These are phyloP conservation scores for Erebia palarica DNA, from an alignment of 2,888 invertebrate genomes.

Conservation along the genomic window DNA sequence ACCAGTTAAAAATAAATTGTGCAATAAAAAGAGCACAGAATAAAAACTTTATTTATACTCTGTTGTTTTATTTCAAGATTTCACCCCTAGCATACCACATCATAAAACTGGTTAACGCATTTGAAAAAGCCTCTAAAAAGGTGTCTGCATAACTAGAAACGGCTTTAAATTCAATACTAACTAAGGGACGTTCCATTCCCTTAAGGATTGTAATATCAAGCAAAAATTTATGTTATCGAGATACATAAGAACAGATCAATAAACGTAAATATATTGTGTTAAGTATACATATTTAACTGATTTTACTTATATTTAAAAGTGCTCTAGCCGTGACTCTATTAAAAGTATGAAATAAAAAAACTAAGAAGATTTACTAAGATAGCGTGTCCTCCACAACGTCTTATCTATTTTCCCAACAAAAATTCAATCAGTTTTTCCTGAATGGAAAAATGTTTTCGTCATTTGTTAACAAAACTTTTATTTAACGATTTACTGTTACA, in stretches of 20 bases:
- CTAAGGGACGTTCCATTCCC: constrained; percentile 23
- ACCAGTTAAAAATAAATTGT: constrained; percentile 24
- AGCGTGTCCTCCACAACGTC: too few relatives aligned
- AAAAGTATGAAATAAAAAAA: too few relatives aligned
- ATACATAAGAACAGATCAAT: not conserved
- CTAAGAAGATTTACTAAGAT: too few relatives aligned
- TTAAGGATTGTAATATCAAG: constrained; percentile 16
- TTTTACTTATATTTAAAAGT: too few relatives aligned
- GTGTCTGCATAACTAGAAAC: constrained; percentile 26
- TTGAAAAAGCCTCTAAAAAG: constrained; percentile 30
- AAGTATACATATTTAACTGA: not conserved
- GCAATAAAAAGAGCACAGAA: constrained; percentile 7
- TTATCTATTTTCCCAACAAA: too few relatives aligned
- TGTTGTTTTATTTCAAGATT: constrained; percentile 27
- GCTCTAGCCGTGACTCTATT: too few relatives aligned
- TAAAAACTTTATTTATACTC: constrained; percentile 28
- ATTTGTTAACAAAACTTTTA: not conserved
- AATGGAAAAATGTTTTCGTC: not conserved
- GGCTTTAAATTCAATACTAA: constrained; percentile 27
- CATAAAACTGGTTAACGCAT: constrained; percentile 31
- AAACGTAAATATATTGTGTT: not conserved
- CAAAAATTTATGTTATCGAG: not conserved
- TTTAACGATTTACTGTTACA: constrained; percentile 54
- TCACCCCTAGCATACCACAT: constrained; percentile 21
- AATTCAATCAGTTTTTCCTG: too few relatives aligned